Evolutionary conservation across 2,113 vertebrate species (phyloP).

Genomic region (Taxidea taxus): DNA sequence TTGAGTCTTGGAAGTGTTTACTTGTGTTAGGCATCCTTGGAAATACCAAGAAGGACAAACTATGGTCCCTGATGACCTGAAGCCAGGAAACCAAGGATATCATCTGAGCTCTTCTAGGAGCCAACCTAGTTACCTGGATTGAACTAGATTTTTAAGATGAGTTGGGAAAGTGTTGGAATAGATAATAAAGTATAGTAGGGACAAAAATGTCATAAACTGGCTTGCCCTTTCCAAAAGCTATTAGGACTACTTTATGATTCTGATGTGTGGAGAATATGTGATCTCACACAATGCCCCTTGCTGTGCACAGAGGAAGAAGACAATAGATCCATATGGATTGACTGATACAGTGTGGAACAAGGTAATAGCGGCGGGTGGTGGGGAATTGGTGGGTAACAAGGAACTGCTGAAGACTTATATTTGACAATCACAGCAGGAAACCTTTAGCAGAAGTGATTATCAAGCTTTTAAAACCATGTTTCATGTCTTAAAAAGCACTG

Average conservation of each 20-base stretch:
- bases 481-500: conserved; percentile 36
- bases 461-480: conserved; percentile 62
- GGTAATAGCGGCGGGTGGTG: neutral
- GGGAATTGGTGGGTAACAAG: neutral
- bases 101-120: neutral
- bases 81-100: neutral
- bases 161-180: neutral
- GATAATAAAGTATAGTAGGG: neutral
- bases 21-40: neutral
- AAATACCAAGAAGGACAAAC: neutral
- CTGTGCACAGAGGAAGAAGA: neutral
- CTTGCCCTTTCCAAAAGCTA: neutral
- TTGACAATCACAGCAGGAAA: conserved; percentile 57
- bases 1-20: neutral
- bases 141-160: neutral
- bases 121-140: neutral
- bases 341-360: neutral
- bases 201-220: neutral
- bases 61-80: neutral
- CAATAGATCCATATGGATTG: neutral
- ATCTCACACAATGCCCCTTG: neutral
- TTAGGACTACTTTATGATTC: neutral
- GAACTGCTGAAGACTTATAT: neutral
- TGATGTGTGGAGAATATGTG: neutral
- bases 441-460: conserved; percentile 56